These are phyloP conservation scores for Nephrotoma appendiculata DNA, from an alignment of 2,888 invertebrate genomes.

Conservation along the genomic window DNA sequence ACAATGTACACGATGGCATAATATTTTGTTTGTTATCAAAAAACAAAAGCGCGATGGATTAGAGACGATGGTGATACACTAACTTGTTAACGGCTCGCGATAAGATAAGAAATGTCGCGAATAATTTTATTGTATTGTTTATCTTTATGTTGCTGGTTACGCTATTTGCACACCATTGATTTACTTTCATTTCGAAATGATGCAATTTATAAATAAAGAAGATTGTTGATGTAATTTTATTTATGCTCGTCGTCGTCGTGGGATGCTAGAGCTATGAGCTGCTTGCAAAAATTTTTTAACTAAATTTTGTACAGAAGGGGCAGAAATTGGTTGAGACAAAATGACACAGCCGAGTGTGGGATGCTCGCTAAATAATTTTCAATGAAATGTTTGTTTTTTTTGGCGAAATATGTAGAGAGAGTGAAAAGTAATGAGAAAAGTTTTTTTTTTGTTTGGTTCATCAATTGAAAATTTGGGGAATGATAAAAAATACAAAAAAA, in stretches of 20 bases:
- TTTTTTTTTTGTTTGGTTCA: not conserved
- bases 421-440: not conserved
- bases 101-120: not conserved
- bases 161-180: not conserved
- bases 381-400: not conserved
- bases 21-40: not conserved
- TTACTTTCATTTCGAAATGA: not conserved
- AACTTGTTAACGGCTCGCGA: not conserved
- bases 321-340: not conserved
- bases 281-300: not conserved
- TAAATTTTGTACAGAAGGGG: not conserved
- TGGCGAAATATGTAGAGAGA: not conserved
- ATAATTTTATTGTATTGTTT: not conserved
- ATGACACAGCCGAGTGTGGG: not conserved
- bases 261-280: not conserved
- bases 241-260: not conserved
- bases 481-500: not conserved
- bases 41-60: not conserved
- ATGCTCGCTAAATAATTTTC: not conserved
- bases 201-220: not conserved
- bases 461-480: not conserved
- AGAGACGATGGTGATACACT: not conserved
- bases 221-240: not conserved
- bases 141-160: not conserved
- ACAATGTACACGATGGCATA: not conserved